Evolutionary conservation across 2,113 vertebrate genomes (phyloP), one percentile per base, ranked within the genome.

Genomic region (Micronycteris hirsuta): DNA sequence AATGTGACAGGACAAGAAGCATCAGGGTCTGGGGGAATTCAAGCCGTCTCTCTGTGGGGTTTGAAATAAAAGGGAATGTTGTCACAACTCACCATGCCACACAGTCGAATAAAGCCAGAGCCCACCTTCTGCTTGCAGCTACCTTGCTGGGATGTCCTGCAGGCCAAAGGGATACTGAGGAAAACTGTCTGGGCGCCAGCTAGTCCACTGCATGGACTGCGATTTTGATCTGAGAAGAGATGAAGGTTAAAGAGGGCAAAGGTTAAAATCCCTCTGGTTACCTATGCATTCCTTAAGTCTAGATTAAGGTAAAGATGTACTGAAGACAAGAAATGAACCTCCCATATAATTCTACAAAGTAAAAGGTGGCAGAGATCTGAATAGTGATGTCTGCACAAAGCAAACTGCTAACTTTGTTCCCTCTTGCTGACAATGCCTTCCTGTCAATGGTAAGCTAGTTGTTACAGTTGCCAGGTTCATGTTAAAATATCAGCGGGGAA

Each of bases 401-500:
- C 93, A 87, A 98, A 93, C 77, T 45, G 56, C 94, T 17, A 73
- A 58, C 45, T 94, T 89, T 31, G 47, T 45, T 68, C 38, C 41
- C 16, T 97, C 96, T 82, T 92, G 73, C 93, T 97, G 96, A 96
- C 7, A 87, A 93, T 80, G 84, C 84, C 19, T 74, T 96, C 96
- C 96, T 93, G 95, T 97, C 96, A 97, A 95, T 82, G 94, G 70
- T 58, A 91, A 90, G 91, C 89, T 85, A 94, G 67, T 96, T 86
- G 96, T 95, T 82, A 86, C 81, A 93, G 97, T 95, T 90, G 95
- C n/a, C 61, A 78, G 81, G 85, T 93, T 83, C 85, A 80, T 84
- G 97, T 97, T 96, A 97, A 97, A 97, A 96, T 97, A 98, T 97
- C 97, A 95, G 96, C 20, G 68, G 89, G 96, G 95, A 98, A 98